Conservation (phyloP, 2,113 vertebrate species). For the Zapus hudsonius region DNA sequence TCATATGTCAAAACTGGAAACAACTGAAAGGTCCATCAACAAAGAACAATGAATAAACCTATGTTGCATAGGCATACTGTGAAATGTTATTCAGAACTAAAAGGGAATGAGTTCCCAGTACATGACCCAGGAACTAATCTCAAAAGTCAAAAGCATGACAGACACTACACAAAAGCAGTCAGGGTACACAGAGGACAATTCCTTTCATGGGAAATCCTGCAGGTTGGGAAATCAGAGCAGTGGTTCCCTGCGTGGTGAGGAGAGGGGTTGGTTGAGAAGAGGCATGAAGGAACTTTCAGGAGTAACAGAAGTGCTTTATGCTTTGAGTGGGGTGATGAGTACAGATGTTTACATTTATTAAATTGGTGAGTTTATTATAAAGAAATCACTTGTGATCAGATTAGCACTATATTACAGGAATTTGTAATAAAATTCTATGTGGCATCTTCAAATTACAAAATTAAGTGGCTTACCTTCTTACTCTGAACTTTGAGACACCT, state of each 20-base stretch:
- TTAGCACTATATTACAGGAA: background rate
- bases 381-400: background rate
- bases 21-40: background rate
- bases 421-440: background rate
- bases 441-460: background rate
- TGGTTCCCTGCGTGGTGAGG: no score
- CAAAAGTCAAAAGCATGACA: background rate
- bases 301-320: background rate
- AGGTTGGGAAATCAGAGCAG: background rate
- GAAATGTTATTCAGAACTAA: background rate
- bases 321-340: background rate
- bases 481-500: background rate
- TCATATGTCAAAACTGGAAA: background rate
- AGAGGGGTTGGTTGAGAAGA: background rate
- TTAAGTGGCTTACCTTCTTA: background rate
- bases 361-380: background rate
- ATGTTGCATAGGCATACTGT: background rate
- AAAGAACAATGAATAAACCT: background rate
- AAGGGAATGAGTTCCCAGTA: background rate
- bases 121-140: background rate
- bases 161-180: background rate
- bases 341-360: background rate
- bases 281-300: background rate
- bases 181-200: background rate
- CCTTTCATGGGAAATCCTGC: background rate